Evolutionary conservation across 2,113 vertebrate genomes (phyloP).

Genomic region (Campylorhamphus procurvoides): DNA sequence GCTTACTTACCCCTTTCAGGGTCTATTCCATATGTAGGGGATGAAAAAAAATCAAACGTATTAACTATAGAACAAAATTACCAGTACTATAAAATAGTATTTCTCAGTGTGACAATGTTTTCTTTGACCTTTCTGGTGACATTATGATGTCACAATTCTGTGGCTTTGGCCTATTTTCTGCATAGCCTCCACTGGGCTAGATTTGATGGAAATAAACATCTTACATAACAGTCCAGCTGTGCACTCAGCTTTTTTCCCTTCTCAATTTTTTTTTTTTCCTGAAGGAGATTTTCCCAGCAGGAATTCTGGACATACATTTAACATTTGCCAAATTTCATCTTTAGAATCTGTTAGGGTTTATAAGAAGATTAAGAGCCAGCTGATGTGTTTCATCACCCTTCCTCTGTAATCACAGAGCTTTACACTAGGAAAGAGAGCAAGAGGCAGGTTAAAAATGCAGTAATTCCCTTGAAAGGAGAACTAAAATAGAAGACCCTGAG

Average conservation of each 20-base stretch:
- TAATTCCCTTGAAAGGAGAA: conserved; percentile 27
- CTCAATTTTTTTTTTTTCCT: neutral
- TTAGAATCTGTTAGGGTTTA: conserved; percentile 68
- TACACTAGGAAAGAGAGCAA: conserved; percentile 15
- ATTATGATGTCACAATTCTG: conserved; percentile 59
- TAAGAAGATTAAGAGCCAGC: conserved; percentile 66
- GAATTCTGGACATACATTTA: conserved; percentile 72
- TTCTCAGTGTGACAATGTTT: conserved; percentile 1
- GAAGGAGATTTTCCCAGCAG: conserved; percentile 73
- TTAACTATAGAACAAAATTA: neutral
- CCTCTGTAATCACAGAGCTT: conserved; percentile 55
- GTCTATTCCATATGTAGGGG: neutral
- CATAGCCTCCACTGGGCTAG: conserved; percentile 52
- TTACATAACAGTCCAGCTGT: conserved; percentile 78
- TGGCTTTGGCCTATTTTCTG: conserved; percentile 75
- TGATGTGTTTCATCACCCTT: conserved; percentile 13
- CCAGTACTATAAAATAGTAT: neutral
- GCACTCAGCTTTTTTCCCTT: conserved; percentile 43
- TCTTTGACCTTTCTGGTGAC: conserved; percentile 39
- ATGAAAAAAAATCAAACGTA: neutral
- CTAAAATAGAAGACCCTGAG: conserved; percentile 39
- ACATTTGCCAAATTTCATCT: conserved; percentile 67
- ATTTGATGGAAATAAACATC: conserved; percentile 77
- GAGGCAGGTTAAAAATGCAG: conserved; percentile 53
- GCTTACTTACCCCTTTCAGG: neutral